Evolutionary conservation across 2,797 vertebrate genomes (phyloP), one percentile per base, ranked within the genome.

Genomic region (Sardinella longiceps): DNA sequence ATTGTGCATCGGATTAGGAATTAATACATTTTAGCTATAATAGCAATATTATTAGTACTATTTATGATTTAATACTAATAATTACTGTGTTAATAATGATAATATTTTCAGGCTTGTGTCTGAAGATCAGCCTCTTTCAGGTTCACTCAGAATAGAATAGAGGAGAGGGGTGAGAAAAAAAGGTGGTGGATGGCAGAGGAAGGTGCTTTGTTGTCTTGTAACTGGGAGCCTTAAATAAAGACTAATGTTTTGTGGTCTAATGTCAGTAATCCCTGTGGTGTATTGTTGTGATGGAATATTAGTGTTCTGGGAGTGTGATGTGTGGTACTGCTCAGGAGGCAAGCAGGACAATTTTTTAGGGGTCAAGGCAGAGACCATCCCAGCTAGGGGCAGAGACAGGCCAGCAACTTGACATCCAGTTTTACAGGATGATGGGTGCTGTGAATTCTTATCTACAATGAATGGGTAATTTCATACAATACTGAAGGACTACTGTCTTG

Each of bases 21-120:
- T 95, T 95, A 95, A 95, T 95, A 92, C 91, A 88, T 93, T 95
- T 95, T 94, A 95, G 93, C 91, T 89, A 93, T 95, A 95, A 95
- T 94, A 92, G 92, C 89, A 93, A 95, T 95, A 95, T 94, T 94
- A 95, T 94, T 94, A 94, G 92, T 91, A 85, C 92, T 91, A 94
- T 95, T 94, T 95, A 91, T 92, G 88, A 91, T 92, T 93, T 94
- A 93, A 94, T 92, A 84, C 86, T 90, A 91, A 91, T 92, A 90
- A 91, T 91, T 87, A 89, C 87, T 66, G 84, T 39, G 86, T 88
- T 94, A 94, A 93, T 93, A 94, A 94, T 89, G 89, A 89, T 88
- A 88, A 90, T 91, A 90, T 92, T 93, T 94, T 91, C 92, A 91
- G 91, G 93, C 92, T 92, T 88, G 87, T 84, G 90, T 90, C 87